These are phyloP conservation scores for Drosophila grimshawi DNA, from an alignment of 1,140 invertebrate species.

Conservation along the genomic window DNA sequence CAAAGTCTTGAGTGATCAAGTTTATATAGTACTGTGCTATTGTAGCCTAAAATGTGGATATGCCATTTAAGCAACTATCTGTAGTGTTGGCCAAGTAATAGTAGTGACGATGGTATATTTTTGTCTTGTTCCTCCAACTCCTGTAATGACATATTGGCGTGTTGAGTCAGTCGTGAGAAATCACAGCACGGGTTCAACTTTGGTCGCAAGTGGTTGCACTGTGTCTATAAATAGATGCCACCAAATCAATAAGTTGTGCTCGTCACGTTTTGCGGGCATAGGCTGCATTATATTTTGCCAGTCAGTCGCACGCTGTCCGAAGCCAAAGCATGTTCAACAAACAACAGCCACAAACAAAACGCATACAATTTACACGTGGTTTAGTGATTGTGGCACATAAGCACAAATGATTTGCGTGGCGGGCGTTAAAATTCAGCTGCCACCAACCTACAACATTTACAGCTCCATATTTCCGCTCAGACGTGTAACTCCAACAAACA, in stretches of 20 bases:
- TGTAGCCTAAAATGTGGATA: no score
- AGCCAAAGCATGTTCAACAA: slow-evolving; percentile 67
- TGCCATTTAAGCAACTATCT: no score
- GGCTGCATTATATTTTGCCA: slow-evolving; percentile 19
- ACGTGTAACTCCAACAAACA: slow-evolving; percentile 51
- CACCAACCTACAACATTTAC: slow-evolving; percentile 68
- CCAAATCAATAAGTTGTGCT: slow-evolving; percentile 62
- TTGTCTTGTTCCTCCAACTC: background rate
- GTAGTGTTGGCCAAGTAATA: background rate
- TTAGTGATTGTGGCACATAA: slow-evolving; percentile 36
- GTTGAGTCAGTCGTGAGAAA: background rate
- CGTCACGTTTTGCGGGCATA: slow-evolving; percentile 58
- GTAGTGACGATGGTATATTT: background rate
- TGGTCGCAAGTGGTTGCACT: slow-evolving; percentile 54
- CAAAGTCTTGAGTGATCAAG: no score
- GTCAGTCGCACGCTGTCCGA: slow-evolving; percentile 59
- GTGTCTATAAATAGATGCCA: slow-evolving; percentile 50
- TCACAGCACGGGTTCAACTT: background rate
- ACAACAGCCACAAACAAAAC: slow-evolving; percentile 40
- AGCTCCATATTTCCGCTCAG: slow-evolving; percentile 70
- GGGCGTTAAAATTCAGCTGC: slow-evolving; percentile 71
- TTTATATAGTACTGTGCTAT: no score
- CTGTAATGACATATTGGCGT: background rate
- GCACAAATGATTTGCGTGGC: slow-evolving; percentile 74
- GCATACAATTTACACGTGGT: slow-evolving; percentile 35